phyloP scores from a whole-genome alignment of 2,113 vertebrate species.

The Centrocercus urophasianus region DNA sequence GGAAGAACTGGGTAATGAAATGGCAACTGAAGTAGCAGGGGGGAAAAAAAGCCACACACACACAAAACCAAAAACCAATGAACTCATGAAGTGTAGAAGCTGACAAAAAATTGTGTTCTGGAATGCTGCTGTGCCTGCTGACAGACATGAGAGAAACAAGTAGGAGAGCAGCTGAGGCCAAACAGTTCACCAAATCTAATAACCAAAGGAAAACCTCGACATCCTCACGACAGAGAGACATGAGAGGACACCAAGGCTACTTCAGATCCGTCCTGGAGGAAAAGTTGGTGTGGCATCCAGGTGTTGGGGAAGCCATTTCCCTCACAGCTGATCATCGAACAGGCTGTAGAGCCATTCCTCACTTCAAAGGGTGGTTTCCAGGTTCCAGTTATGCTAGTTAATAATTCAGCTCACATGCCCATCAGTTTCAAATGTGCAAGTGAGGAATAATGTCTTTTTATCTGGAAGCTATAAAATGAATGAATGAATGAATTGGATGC shows the following conservation, averaged over 20 bases:
- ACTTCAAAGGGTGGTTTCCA: conserved; percentile 17
- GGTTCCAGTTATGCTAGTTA: conserved; percentile 6
- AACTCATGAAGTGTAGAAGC: not conserved
- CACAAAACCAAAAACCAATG: not conserved
- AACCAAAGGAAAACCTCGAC: not conserved
- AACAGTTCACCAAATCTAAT: not conserved
- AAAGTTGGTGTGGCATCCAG: not conserved
- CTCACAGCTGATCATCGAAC: not conserved
- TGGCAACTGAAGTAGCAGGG: not conserved
- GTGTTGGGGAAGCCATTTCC: not conserved
- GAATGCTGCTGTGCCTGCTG: not conserved
- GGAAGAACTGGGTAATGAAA: not conserved
- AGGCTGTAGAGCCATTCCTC: not conserved
- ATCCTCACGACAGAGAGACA: not conserved
- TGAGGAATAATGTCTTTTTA: not conserved
- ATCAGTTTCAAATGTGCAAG: not conserved
- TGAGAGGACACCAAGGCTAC: not conserved
- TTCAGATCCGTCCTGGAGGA: not conserved
- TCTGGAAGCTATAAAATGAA: not conserved
- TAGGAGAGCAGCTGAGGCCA: not conserved
- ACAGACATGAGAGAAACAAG: not conserved
- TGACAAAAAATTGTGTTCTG: not conserved
- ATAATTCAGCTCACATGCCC: not conserved
- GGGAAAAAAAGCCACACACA: not conserved
- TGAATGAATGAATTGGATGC: not conserved